Evolutionary conservation across 2,113 vertebrate species (phyloP).

Genomic region (Eleginops maclovinus): DNA sequence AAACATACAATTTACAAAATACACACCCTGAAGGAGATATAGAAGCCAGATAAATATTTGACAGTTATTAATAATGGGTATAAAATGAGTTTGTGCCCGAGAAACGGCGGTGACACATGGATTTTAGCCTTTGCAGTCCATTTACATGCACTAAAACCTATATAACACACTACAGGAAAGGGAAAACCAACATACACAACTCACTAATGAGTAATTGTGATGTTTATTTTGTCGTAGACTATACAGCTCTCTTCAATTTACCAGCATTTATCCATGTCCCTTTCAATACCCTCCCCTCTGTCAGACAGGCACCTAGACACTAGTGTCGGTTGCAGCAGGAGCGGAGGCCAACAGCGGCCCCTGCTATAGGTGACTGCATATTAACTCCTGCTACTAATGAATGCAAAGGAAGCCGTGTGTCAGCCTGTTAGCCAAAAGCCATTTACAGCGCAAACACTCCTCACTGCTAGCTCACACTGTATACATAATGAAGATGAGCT

Average conservation of each 20-base stretch:
- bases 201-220: neutral
- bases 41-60: no score
- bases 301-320: neutral
- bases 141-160: no score
- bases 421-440: conserved; percentile 48
- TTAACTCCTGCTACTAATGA: conserved; percentile 41
- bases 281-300: neutral
- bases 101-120: no score
- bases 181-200: neutral
- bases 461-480: conserved; percentile 33
- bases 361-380: conserved; percentile 6
- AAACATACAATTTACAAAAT: no score
- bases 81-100: no score
- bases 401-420: conserved; percentile 44
- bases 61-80: no score
- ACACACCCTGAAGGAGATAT: no score
- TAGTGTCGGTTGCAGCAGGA: neutral
- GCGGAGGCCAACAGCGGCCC: conserved; percentile 1
- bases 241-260: conserved; percentile 15
- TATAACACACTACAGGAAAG: no score
- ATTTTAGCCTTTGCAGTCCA: no score
- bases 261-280: conserved; percentile 4
- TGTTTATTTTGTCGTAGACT: neutral
- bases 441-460: conserved; percentile 34
- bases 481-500: conserved; percentile 61